Evolutionary conservation across 2,888 invertebrate genomes (phyloP).

Genomic region (Eilema sororculum): DNA sequence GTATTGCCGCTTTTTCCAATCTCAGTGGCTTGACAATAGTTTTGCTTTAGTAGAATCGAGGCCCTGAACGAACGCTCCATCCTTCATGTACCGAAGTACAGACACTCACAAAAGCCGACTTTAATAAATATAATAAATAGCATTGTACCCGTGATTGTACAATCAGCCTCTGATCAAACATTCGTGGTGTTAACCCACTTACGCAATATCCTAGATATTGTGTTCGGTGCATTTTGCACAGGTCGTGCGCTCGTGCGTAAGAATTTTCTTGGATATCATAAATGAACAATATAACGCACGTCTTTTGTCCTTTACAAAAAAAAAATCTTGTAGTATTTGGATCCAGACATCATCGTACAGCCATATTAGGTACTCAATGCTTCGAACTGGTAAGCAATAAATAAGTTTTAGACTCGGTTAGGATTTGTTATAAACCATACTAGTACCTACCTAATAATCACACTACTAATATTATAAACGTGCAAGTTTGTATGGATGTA

Average conservation of each 20-base stretch:
- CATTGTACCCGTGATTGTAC: slow-evolving; percentile 32
- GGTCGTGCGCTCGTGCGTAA: slow-evolving; percentile 29
- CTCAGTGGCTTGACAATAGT: too few species aligned
- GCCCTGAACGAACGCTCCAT: not conserved
- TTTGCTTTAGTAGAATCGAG: too few species aligned
- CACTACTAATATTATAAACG: too few species aligned
- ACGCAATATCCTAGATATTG: slow-evolving; percentile 42
- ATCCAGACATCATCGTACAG: not conserved
- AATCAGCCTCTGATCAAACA: slow-evolving; percentile 39
- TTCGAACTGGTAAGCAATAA: not conserved
- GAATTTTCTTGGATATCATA: slow-evolving; percentile 17
- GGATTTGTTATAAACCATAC: not conserved
- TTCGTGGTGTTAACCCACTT: slow-evolving; percentile 43
- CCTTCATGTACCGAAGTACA: not conserved
- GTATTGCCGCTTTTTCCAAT: too few species aligned
- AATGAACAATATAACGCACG: not conserved
- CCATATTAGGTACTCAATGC: not conserved
- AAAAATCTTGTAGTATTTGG: not conserved
- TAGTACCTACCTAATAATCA: too few species aligned
- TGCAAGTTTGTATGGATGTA: too few species aligned
- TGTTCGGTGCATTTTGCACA: slow-evolving; percentile 33
- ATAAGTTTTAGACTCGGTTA: not conserved
- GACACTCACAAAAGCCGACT: slow-evolving; percentile 15
- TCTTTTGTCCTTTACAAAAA: not conserved
- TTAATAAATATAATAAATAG: slow-evolving; percentile 28